phyloP scores from a whole-genome alignment of 23 tunicate genomes.

The Styela clava region DNA sequence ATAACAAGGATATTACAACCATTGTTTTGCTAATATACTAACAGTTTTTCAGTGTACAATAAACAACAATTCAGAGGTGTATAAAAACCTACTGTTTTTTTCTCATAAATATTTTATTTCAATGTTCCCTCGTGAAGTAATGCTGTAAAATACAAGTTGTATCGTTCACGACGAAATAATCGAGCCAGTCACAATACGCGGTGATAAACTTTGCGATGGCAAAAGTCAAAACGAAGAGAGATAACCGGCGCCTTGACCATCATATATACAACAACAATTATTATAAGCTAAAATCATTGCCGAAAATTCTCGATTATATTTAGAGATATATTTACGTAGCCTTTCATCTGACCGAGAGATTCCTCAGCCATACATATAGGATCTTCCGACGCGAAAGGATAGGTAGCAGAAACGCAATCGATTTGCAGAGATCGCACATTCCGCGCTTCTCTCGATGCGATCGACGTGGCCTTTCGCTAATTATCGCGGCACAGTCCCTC shows the following conservation, averaged over 20 bases:
- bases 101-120: background rate
- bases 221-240: background rate
- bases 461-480: too few species aligned
- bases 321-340: background rate
- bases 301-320: background rate
- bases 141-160: too few species aligned
- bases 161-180: too few species aligned
- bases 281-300: background rate
- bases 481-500: too few species aligned
- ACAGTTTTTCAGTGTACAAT: background rate
- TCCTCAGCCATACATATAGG: too few species aligned
- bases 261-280: background rate
- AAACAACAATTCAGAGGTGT: background rate
- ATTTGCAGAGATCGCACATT: too few species aligned
- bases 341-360: too few species aligned
- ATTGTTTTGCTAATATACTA: background rate
- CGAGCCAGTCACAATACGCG: background rate
- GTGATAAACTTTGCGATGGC: background rate
- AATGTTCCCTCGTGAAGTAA: background rate
- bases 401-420: too few species aligned
- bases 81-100: background rate
- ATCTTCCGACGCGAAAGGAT: too few species aligned
- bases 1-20: background rate
- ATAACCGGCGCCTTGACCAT: background rate
- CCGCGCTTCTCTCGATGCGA: too few species aligned